These are phyloP conservation scores for Apodemia mormo DNA, from an alignment of 2,888 invertebrate genomes.

Conservation along the genomic window DNA sequence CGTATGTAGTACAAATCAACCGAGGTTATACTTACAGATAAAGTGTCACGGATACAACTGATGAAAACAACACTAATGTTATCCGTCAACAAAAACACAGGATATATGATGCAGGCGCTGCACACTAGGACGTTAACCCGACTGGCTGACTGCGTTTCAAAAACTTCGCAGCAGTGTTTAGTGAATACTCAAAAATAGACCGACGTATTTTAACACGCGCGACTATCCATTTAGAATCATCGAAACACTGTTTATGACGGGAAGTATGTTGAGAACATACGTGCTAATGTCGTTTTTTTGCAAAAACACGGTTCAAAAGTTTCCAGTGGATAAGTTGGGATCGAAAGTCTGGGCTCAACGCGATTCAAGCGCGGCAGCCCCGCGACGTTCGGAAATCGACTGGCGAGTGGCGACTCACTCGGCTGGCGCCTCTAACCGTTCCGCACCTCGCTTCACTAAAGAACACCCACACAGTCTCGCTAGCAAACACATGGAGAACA, in stretches of 20 bases:
- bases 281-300: slow-evolving; percentile 53
- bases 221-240: slow-evolving; percentile 47
- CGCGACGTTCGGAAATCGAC: slow-evolving; percentile 70
- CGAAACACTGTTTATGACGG: slow-evolving; percentile 52
- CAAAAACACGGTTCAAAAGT: slow-evolving; percentile 72
- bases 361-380: slow-evolving; percentile 65
- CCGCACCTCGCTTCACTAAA: slow-evolving; percentile 61
- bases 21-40: slow-evolving; percentile 81
- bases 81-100: slow-evolving; percentile 79
- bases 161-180: slow-evolving; percentile 77
- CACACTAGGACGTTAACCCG: slow-evolving; percentile 79
- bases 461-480: slow-evolving; percentile 58
- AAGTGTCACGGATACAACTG: slow-evolving; percentile 60
- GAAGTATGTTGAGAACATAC: slow-evolving; percentile 46
- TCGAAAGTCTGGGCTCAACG: slow-evolving; percentile 68
- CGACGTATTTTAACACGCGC: slow-evolving; percentile 64
- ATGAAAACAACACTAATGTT: slow-evolving; percentile 69
- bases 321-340: slow-evolving; percentile 78
- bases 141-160: slow-evolving; percentile 74
- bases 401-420: slow-evolving; percentile 43
- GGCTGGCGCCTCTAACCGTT: slow-evolving; percentile 64
- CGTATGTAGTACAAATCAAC: slow-evolving; percentile 55
- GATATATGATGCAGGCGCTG: slow-evolving; percentile 72
- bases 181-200: slow-evolving; percentile 81
- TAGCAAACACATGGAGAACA: slow-evolving; percentile 45